These are phyloP conservation scores for Drosophila prolongata DNA, from an alignment of 2,888 invertebrate genomes.

Conservation along the genomic window DNA sequence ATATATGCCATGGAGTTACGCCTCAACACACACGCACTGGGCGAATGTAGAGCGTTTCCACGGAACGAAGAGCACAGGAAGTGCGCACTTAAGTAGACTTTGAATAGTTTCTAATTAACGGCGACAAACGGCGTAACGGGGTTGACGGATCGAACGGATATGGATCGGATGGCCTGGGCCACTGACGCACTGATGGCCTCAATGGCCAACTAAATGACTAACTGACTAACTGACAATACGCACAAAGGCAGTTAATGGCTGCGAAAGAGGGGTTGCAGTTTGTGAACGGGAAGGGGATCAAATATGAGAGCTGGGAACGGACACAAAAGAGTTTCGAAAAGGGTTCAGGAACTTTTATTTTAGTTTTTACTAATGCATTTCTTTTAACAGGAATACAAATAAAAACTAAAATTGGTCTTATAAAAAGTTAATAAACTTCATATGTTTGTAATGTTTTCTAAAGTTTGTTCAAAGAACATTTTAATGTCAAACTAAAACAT, in stretches of 20 bases:
- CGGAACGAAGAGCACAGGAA: constrained; percentile 55
- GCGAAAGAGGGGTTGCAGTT: constrained; percentile 21
- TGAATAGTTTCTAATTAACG: constrained; percentile 78
- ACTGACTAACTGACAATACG: constrained; percentile 31
- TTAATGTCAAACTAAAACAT: too few relatives aligned
- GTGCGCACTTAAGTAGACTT: constrained; percentile 76
- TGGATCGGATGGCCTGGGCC: constrained; percentile 24
- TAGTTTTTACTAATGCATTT: neutral
- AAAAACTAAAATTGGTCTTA: too few relatives aligned
- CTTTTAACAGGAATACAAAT: too few relatives aligned
- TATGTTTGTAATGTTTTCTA: too few relatives aligned
- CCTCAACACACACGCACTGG: constrained; percentile 62
- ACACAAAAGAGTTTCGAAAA: neutral
- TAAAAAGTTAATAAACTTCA: too few relatives aligned
- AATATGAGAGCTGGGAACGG: neutral
- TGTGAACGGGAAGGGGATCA: neutral
- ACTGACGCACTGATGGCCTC: constrained; percentile 35
- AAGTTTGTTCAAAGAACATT: too few relatives aligned
- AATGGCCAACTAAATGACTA: constrained; percentile 20
- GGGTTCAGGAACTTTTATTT: constrained; percentile 4
- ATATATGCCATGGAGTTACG: constrained; percentile 55
- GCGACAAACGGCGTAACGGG: constrained; percentile 71
- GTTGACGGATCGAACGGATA: constrained; percentile 33
- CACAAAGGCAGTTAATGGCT: constrained; percentile 29
- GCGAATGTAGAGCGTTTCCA: constrained; percentile 34